A percentile compares a stretch with the other conserved stretches of the same genome.
phyloP scores from a whole-genome alignment of 2,797 vertebrate species.

The Sebastes flavidus region DNA sequence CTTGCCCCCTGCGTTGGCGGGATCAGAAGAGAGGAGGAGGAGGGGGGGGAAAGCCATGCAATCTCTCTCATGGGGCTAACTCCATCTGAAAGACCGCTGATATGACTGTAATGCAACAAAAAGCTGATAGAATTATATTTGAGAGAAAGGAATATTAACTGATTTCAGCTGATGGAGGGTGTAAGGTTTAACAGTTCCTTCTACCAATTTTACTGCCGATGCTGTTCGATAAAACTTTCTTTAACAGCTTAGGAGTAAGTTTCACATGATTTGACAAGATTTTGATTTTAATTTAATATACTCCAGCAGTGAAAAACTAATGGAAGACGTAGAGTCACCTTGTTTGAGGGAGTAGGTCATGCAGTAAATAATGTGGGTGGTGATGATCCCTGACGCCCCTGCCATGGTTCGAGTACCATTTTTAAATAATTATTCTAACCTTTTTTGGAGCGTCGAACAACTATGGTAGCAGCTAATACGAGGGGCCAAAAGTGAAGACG shows the following conservation, averaged over 20 bases:
- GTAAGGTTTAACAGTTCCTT: not conserved
- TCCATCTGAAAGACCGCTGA: conserved; percentile 25
- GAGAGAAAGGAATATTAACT: not conserved
- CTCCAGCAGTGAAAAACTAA: not conserved
- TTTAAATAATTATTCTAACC: conserved; percentile 4
- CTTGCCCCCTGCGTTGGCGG: conserved; percentile 57
- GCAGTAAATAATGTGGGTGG: conserved; percentile 8
- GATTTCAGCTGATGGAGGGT: not conserved
- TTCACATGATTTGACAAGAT: not conserved
- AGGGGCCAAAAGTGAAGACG: not conserved
- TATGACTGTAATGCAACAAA: conserved; percentile 19
- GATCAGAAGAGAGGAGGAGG: conserved; percentile 37
- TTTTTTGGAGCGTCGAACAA: not conserved
- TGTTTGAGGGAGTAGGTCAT: conserved; percentile 1
- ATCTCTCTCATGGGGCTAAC: conserved; percentile 10
- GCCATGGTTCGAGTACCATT: not conserved
- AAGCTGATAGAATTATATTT: not conserved
- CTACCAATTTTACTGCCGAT: not conserved
- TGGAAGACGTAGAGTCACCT: not conserved
- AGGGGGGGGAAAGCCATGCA: conserved; percentile 1
- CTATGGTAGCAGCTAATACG: not conserved
- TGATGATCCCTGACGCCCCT: conserved; percentile 20
- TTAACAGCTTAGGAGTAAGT: not conserved
- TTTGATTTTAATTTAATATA: not conserved
- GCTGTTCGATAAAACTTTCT: not conserved